Base-by-base conservation (phyloP, 2,888 invertebrate genomes). In the Sphaerophoria taeniata region DNA sequence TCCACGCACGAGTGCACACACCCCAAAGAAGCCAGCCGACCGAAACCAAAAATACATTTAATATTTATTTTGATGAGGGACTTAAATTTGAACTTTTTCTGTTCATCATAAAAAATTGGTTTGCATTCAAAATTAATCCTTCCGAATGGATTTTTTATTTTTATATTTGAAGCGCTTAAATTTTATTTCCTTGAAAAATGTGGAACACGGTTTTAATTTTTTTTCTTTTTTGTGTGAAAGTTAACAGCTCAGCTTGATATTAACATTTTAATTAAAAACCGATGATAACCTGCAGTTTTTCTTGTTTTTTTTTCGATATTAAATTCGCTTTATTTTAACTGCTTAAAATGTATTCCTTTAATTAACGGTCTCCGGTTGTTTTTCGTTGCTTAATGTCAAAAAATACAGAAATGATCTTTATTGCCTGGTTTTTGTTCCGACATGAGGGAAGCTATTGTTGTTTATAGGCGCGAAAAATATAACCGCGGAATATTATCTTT, bases 241-340 rank as follows among this genome's bases (percentile, higher is more conserved):
- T 56, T 14, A 43, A 2, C n/a, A 33, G 34, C 24, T 24, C 24
- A 24, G 24, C 24, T 24, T 24, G 2, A 24, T 24, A 24, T 56
- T 34, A 34, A 56, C 56, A 56, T 56, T 56, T 56, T 14, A 36
- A 56, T 56, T 56, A 56, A 36, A 34, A 14, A 34, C 14, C 14
- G 34, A 56, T 36, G 5, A 56, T 34, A 6, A 34, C 14, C 9
- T 34, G 14, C 34, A 14, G 56, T 14, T 4, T 56, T 56, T n/a
- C n/a, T 55, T 33, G 33, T 6, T 34, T 55, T 34, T 4, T 7
- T 4, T 11, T 55, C 34, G n/a, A 55, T 56, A 34, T 56, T 34
- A 7, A 34, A 33, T 56, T 31, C 12, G 2, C 2, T 7, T 43
- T 9, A 0, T 3, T 43, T 9, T 9, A 43, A 43, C 12, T 43